Base-by-base conservation (phyloP, 2,888 invertebrate genomes). In the Ophion obscuratus region DNA sequence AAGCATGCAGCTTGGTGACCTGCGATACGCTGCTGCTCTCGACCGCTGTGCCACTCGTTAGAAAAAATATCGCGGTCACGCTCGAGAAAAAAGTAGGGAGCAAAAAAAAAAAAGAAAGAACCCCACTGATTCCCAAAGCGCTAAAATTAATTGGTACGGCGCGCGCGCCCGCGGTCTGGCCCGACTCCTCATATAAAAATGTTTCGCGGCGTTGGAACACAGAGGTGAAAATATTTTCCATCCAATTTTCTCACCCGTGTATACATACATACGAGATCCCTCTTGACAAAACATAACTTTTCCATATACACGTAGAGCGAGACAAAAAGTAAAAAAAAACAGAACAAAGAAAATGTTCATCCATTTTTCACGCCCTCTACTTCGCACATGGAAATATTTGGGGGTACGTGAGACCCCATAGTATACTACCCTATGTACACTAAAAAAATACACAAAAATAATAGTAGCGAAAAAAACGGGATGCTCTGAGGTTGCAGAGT, bases 131-230 rank as follows among this genome's bases (percentile, higher is more conserved):
- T 68, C 75, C 67, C 53, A 62, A 67, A 81, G 47, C 67, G 31
- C 11, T 47, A 53, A 75, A 75, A 81, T 81, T 81, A 81, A 81
- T 81, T 81, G 75, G 61, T 53, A 53, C 75, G 59, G 67, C 20
- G 67, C 53, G 53, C 53, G 14, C 53, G 53, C 14, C 40, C 36
- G 59, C 47, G 27, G 62, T 53, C 73, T n/a, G 24, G 57, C 4
- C n/a, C 20, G 36, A 71, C n/a, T 53, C 36, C 73, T 62, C 80
- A 67, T n/a, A 78, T 44, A 75, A 81, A 81, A 67, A 57, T 73
- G 74, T 74, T 74, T 59, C 74, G 44, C 53, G 53, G 31, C 36
- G 67, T 67, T 67, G 44, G 20, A 24, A 73, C 36, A 53, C 20
- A 31, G 66, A 14, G 36, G 36, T 64, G 14, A 73, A 73, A 73